Conservation (phyloP, 2,113 vertebrate genomes). For the Hydrochoerus hydrochaeris region DNA sequence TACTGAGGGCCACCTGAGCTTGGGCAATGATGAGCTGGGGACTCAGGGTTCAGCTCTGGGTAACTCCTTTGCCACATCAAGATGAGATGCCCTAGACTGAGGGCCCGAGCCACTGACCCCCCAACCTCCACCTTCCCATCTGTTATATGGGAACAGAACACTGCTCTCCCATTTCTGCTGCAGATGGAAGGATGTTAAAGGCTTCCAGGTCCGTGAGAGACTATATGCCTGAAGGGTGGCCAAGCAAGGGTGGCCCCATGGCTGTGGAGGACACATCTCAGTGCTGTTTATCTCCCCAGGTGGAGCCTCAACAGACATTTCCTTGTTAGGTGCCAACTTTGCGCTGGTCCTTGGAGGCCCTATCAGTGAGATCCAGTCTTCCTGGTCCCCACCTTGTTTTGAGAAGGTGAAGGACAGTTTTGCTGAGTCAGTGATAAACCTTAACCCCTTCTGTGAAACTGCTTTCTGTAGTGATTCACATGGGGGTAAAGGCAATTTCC, state of each 20-base stretch:
- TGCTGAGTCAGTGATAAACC: background rate
- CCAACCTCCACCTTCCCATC: background rate
- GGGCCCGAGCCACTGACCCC: background rate
- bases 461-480: background rate
- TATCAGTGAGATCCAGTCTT: background rate
- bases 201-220: background rate
- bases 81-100: background rate
- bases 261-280: background rate
- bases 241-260: background rate
- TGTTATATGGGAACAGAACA: background rate
- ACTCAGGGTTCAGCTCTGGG: background rate
- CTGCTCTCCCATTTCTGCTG: background rate
- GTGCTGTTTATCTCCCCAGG: background rate
- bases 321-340: background rate
- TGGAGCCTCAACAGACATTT: background rate
- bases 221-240: too few species aligned
- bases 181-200: background rate
- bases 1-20: background rate
- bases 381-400: background rate
- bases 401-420: background rate
- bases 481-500: background rate
- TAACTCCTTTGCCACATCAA: background rate
- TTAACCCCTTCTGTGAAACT: background rate
- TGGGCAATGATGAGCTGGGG: background rate
- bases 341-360: background rate